Base-by-base conservation (phyloP, 2,113 vertebrate species). In the Varanus salvator region DNA sequence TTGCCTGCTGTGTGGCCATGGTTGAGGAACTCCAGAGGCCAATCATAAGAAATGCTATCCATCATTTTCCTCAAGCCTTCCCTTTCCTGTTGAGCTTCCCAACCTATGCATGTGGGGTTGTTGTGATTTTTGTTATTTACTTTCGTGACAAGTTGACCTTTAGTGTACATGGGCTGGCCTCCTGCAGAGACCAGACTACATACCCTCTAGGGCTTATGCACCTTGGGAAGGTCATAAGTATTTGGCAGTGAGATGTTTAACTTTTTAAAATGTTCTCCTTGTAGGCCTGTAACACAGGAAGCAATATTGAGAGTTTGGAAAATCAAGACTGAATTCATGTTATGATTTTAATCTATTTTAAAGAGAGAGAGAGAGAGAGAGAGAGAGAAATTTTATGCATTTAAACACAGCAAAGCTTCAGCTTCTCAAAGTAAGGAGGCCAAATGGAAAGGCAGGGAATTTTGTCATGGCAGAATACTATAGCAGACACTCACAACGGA, bases 381-480 rank as follows among this genome's bases (percentile, higher is more conserved):
- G 95, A 95, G 91, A 21, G 21, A n/a, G 8, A 60, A 8, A 27
- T 52, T 14, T 68, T 68, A 69, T n/a, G 50, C n/a, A 68, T 50
- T 50, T 78, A 78, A 50, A 66, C 31, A n/a, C 27, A 31, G 29
- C 64, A 14, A 80, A 71, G 50, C 21, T 34, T 80, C 23, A 38
- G 1, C 48, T 44, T 84, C 29, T 50, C 68, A 96, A 94, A 94
- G 92, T 89, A 89, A 29, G 44, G 92, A 94, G 76, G 97, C 87
- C 91, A 94, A 95, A 89, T n/a, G 89, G 93, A 82, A 76, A 91
- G 92, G 96, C 95, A 94, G 95, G 97, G 94, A 60, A 94, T 97
- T 97, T 97, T 90, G 95, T 97, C 97, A 97, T 52, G 92, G 93
- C 97, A 97, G 38, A 97, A 94, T 94, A 34, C 91, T 88, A 94